Conservation (phyloP, 1,140 invertebrate species). For the Spodoptera frugiperda region DNA sequence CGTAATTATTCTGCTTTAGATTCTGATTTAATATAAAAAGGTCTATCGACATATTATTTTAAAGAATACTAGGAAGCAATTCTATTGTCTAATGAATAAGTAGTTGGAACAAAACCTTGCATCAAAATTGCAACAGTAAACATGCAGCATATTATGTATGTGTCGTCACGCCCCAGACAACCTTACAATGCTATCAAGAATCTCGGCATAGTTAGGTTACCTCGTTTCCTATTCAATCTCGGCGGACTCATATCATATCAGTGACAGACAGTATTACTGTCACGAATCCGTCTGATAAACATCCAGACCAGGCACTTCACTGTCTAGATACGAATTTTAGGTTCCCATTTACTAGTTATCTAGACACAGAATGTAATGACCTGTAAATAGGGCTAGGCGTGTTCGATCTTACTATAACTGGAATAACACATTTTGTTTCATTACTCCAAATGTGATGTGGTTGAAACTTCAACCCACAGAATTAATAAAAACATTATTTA, state of each 20-base stretch:
- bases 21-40: too few relatives aligned
- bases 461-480: too few relatives aligned
- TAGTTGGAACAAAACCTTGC: conserved; percentile 15
- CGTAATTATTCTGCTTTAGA: too few relatives aligned
- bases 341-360: background rate
- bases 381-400: too few relatives aligned
- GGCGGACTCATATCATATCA: conserved; percentile 6
- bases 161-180: conserved; percentile 31
- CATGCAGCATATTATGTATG: conserved; percentile 29
- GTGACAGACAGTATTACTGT: conserved; percentile 28
- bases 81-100: background rate
- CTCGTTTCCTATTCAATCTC: conserved; percentile 36
- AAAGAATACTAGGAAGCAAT: background rate
- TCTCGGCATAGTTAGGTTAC: conserved; percentile 19
- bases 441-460: too few relatives aligned
- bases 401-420: too few relatives aligned
- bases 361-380: background rate
- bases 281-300: conserved; percentile 22
- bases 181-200: conserved; percentile 31
- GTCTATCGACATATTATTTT: too few relatives aligned
- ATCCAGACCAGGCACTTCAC: background rate
- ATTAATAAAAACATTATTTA: too few relatives aligned
- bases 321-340: conserved; percentile 3
- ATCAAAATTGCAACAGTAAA: conserved; percentile 26
- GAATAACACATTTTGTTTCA: too few relatives aligned